Conservation (phyloP, 2,797 vertebrate genomes). For the Knipowitschia caucasica region DNA sequence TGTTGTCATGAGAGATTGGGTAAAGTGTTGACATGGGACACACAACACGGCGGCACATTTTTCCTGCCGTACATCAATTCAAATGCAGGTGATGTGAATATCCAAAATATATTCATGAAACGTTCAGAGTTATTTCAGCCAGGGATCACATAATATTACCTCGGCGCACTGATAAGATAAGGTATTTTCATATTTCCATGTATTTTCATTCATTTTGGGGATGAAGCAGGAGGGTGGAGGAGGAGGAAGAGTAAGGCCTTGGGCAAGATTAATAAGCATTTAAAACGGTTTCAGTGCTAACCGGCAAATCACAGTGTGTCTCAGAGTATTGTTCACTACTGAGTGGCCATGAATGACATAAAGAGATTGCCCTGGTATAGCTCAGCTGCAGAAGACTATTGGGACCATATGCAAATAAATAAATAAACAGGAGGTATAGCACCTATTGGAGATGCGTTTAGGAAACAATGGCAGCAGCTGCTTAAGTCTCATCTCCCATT, state of each 20-base stretch:
- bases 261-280: conserved; percentile 78
- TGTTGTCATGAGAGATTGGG: conserved; percentile 57
- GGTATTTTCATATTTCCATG: conserved; percentile 74
- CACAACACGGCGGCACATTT: conserved; percentile 46
- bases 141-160: conserved; percentile 76
- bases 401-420: conserved; percentile 50
- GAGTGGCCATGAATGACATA: conserved; percentile 74
- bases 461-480: conserved; percentile 1
- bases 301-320: conserved; percentile 71
- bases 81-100: conserved; percentile 51
- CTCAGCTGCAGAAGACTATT: conserved; percentile 32
- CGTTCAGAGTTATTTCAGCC: conserved; percentile 68
- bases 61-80: conserved; percentile 60
- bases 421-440: conserved; percentile 42
- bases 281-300: conserved; percentile 78
- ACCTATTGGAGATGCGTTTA: conserved; percentile 34
- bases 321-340: conserved; percentile 74
- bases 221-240: conserved; percentile 40
- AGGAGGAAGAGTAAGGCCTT: conserved; percentile 63
- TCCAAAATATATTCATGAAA: conserved; percentile 77
- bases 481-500: conserved; percentile 43
- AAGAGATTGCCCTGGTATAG: conserved; percentile 66
- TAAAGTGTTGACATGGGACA: conserved; percentile 48
- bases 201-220: conserved; percentile 75
- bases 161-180: conserved; percentile 72